These are phyloP conservation scores for Dolichoris vasculosae DNA, from an alignment of 1,140 invertebrate genomes.

Conservation along the genomic window DNA sequence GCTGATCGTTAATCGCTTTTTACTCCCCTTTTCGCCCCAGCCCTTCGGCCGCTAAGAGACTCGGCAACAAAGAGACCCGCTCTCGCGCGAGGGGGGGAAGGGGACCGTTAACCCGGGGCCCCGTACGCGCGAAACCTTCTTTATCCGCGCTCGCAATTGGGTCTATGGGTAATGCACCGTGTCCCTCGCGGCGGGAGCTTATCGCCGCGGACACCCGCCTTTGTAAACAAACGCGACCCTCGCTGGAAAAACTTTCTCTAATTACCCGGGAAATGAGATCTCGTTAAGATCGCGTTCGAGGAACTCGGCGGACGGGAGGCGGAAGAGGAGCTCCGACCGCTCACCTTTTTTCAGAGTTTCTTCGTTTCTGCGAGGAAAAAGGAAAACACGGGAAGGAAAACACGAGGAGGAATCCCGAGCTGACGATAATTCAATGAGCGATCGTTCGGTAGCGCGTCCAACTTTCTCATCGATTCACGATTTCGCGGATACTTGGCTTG, in stretches of 20 bases:
- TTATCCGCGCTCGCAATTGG: conserved; percentile 58
- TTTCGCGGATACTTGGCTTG: too few species aligned
- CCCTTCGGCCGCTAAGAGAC: background rate
- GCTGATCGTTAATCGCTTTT: background rate
- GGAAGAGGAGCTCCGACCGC: background rate
- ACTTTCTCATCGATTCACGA: too few species aligned
- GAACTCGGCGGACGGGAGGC: background rate
- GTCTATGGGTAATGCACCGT: conserved; percentile 61
- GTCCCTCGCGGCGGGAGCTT: conserved; percentile 7
- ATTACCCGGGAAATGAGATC: background rate
- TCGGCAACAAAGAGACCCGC: too few species aligned
- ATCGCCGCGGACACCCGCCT: background rate
- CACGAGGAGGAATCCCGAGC: too few species aligned
- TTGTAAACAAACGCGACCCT: background rate
- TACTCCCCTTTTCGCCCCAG: background rate
- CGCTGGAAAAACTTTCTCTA: background rate
- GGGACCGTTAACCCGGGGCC: background rate
- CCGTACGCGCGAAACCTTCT: conserved; percentile 47
- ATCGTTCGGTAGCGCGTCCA: too few species aligned
- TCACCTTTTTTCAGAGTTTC: too few species aligned
- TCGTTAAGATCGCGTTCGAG: background rate
- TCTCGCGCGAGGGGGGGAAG: too few species aligned
- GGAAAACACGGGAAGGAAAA: too few species aligned
- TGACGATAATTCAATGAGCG: too few species aligned
- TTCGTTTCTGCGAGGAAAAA: too few species aligned